These are phyloP conservation scores for Hedychridium roseum DNA, from an alignment of 2,888 invertebrate species.

Conservation along the genomic window DNA sequence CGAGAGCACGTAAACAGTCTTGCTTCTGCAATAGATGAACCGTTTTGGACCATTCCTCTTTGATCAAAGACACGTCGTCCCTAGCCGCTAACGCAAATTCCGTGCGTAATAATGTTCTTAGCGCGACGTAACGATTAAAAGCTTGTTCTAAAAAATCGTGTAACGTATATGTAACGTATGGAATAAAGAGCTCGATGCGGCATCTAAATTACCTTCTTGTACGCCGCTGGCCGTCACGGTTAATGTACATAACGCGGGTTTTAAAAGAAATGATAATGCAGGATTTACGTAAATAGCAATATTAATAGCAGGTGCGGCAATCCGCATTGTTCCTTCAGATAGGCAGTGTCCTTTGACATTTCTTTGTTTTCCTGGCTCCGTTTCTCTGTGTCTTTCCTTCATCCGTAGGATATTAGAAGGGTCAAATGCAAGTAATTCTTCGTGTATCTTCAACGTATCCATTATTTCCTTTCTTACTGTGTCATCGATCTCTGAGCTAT, in stretches of 20 bases:
- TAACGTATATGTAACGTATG: no score
- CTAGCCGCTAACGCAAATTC: constrained; percentile 53
- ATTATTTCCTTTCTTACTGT: constrained; percentile 57
- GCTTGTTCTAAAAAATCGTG: constrained; percentile 47
- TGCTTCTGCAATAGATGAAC: constrained; percentile 39
- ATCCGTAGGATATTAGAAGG: constrained; percentile 40
- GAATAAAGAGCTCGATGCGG: no score
- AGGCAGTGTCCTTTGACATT: constrained; percentile 69
- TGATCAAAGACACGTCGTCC: constrained; percentile 32
- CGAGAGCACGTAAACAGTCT: constrained; percentile 34
- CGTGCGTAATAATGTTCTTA: constrained; percentile 48
- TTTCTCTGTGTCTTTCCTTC: constrained; percentile 45
- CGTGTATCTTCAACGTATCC: constrained; percentile 50
- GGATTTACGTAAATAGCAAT: constrained; percentile 82
- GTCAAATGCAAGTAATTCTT: constrained; percentile 52
- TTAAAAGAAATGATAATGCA: constrained; percentile 73
- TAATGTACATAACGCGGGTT: constrained; percentile 66
- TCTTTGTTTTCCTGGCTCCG: constrained; percentile 31
- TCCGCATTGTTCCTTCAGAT: constrained; percentile 72
- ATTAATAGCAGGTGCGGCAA: constrained; percentile 75
- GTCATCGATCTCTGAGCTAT: constrained; percentile 13
- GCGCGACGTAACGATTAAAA: constrained; percentile 44
- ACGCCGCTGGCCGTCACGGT: no score
- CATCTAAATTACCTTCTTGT: no score
- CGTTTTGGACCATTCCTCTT: constrained; percentile 48